These are phyloP conservation scores for Drosophila pegasa DNA, from an alignment of 2,888 invertebrate species.

Conservation along the genomic window DNA sequence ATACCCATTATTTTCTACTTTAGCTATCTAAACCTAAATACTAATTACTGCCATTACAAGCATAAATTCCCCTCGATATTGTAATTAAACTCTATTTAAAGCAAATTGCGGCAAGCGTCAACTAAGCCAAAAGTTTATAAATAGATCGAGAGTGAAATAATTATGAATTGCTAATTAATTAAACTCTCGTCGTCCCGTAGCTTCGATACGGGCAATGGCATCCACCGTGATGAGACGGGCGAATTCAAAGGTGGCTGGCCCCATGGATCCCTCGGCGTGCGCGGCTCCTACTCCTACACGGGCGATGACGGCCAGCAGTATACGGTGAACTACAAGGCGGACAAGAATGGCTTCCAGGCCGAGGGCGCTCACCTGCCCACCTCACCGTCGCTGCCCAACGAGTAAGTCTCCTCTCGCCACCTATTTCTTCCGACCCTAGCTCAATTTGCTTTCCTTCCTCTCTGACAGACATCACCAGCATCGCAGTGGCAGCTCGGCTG, in stretches of 20 bases:
- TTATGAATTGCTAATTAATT: constrained; percentile 10
- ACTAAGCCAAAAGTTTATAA: constrained; percentile 1
- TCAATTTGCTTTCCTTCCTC: neutral
- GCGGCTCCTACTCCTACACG: constrained; percentile 88
- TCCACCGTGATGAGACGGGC: constrained; percentile 86
- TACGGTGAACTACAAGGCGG: constrained; percentile 89
- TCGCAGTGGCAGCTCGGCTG: constrained; percentile 35
- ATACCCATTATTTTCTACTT: neutral
- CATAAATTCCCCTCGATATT: neutral
- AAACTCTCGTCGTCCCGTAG: constrained; percentile 60
- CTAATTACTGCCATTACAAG: neutral
- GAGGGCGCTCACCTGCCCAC: constrained; percentile 92
- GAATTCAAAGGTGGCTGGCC: constrained; percentile 87
- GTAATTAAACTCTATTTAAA: constrained; percentile 11
- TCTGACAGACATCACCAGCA: constrained; percentile 56
- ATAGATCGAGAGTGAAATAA: constrained; percentile 3
- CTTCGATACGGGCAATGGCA: constrained; percentile 89
- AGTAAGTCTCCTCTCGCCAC: constrained; percentile 41
- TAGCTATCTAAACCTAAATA: neutral
- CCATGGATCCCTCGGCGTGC: constrained; percentile 87
- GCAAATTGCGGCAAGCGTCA: constrained; percentile 5
- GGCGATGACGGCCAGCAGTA: constrained; percentile 88
- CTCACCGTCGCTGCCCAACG: constrained; percentile 89
- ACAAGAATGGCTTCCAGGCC: constrained; percentile 91
- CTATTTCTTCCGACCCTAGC: neutral